These are phyloP conservation scores for Zaprionus davidi DNA, from an alignment of 1,140 invertebrate genomes.

Conservation along the genomic window DNA sequence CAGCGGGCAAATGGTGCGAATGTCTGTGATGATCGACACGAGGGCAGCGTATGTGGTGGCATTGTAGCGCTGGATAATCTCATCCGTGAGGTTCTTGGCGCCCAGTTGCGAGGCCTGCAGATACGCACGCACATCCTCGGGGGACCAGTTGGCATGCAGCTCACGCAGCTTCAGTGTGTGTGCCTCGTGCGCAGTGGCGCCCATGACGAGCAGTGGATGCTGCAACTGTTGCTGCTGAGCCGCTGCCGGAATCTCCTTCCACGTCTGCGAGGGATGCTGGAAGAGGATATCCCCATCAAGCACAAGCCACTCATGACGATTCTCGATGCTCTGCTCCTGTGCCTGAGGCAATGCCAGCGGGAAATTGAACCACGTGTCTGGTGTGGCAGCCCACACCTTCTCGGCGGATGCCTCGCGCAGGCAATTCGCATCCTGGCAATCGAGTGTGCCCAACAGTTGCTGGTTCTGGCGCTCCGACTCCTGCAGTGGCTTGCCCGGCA, in stretches of 20 bases:
- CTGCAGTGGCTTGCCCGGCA: slow-evolving; percentile 87
- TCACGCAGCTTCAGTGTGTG: slow-evolving; percentile 86
- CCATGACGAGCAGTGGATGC: slow-evolving; percentile 87
- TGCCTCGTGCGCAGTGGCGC: slow-evolving; percentile 89
- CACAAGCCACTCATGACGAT: slow-evolving; percentile 90
- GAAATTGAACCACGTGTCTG: slow-evolving; percentile 88
- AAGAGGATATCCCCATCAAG: slow-evolving; percentile 89
- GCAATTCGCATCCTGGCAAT: slow-evolving; percentile 86
- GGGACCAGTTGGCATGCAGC: slow-evolving; percentile 87
- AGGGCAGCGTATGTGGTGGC: slow-evolving; percentile 87
- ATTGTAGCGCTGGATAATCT: slow-evolving; percentile 88
- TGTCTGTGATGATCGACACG: slow-evolving; percentile 90
- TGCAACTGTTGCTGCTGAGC: slow-evolving; percentile 41
- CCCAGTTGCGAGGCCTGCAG: slow-evolving; percentile 88
- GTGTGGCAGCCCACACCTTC: slow-evolving; percentile 88
- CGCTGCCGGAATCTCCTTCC: slow-evolving; percentile 83
- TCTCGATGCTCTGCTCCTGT: slow-evolving; percentile 79
- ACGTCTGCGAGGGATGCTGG: slow-evolving; percentile 87
- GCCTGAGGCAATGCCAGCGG: slow-evolving; percentile 87
- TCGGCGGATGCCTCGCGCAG: slow-evolving; percentile 87
- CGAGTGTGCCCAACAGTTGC: slow-evolving; percentile 86
- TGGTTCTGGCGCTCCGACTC: slow-evolving; percentile 87
- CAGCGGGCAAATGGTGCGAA: slow-evolving; percentile 91
- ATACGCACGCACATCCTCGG: slow-evolving; percentile 87
- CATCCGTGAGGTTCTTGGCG: slow-evolving; percentile 86